Percentiles rank a stretch among this genome's conserved stretches.
phyloP scores from a whole-genome alignment of 2,797 vertebrate genomes.

The Semotilus atromaculatus region DNA sequence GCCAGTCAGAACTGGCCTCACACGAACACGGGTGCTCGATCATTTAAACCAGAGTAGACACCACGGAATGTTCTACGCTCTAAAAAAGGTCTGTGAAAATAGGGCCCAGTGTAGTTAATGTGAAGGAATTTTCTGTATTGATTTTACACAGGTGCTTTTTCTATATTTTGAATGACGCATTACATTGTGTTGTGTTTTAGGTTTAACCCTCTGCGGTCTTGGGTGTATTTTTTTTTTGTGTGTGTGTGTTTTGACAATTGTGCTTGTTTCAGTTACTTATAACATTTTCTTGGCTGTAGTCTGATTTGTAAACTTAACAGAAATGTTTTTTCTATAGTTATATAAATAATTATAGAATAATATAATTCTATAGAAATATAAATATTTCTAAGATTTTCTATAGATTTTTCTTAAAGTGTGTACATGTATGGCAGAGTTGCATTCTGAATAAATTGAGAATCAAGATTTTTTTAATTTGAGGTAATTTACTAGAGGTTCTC shows the following conservation, averaged over 20 bases:
- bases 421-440: background rate
- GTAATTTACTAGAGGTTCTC: no score
- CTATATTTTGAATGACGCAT: background rate
- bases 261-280: background rate
- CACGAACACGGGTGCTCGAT: slow-evolving; percentile 60
- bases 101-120: background rate
- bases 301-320: background rate
- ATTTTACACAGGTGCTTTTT: background rate
- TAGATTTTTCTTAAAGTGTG: background rate
- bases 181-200: background rate
- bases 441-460: background rate
- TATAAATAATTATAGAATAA: no score
- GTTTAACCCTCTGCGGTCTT: background rate
- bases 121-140: background rate
- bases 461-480: no score
- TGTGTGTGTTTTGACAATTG: background rate
- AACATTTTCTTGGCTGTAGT: background rate
- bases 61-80: background rate
- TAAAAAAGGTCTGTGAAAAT: background rate
- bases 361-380: no score
- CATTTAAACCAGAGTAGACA: slow-evolving; percentile 39
- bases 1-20: slow-evolving; percentile 63
- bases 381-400: background rate
- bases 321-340: background rate
- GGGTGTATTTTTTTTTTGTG: background rate